Conservation (phyloP, 2,888 invertebrate genomes). For the Drosophila recens region DNA sequence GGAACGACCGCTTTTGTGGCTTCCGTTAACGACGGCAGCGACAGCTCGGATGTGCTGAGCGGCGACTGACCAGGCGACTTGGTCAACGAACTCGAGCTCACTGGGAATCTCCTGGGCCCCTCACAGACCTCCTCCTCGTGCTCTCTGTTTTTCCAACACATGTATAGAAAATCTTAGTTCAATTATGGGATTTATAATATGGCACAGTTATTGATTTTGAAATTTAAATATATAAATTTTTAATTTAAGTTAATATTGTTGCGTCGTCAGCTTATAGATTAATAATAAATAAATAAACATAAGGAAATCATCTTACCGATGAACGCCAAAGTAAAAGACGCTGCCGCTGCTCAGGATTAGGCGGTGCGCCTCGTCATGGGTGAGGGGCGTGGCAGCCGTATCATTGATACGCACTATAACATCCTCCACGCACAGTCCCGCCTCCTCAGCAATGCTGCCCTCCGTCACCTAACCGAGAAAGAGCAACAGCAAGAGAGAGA, state of each 20-base stretch:
- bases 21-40: constrained; percentile 62
- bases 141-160: constrained; percentile 56
- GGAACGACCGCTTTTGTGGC: constrained; percentile 70
- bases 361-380: constrained; percentile 92
- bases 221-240: too few species aligned
- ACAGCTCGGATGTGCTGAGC: constrained; percentile 28
- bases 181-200: constrained; percentile 1
- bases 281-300: too few species aligned
- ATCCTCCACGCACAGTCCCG: constrained; percentile 94
- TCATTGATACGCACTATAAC: constrained; percentile 92
- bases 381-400: constrained; percentile 88
- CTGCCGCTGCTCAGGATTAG: constrained; percentile 90
- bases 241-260: too few species aligned
- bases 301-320: constrained; percentile 68
- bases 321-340: constrained; percentile 88
- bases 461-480: constrained; percentile 89
- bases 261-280: too few species aligned
- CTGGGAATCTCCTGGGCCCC: constrained; percentile 72
- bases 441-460: constrained; percentile 92
- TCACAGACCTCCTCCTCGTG: constrained; percentile 65
- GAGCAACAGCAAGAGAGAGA: neutral
- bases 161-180: neutral
- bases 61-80: constrained; percentile 52
- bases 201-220: neutral
- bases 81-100: constrained; percentile 73